Evolutionary conservation across 2,888 invertebrate genomes (phyloP), one percentile per base, ranked within the genome.

Genomic region (Fragum sueziense): DNA sequence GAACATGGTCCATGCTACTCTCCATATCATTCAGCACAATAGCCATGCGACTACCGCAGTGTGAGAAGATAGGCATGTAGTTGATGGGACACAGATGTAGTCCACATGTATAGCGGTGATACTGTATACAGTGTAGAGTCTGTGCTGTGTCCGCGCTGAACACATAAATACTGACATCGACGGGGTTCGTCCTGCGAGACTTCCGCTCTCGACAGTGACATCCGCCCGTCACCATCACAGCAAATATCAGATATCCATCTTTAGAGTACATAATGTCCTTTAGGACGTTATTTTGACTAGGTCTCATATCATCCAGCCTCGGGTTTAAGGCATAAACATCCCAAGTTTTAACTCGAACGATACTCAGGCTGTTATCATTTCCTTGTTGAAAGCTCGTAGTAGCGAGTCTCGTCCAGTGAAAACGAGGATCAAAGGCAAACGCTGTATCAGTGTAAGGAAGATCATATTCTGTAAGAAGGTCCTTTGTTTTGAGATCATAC

Each of bases 401-500:
- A 14, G 92, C 92, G 27, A 92, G 74, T 14, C 91, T 88, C 4
- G 88, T 89, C 76, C 90, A 89, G 62, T 88, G 87, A 79, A 91
- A 92, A 4, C 92, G 82, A 14, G 93, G 93, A 78, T 93, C 93
- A 80, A 93, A 93, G 62, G 89, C 89, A 86, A 93, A 93, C 57
- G 91, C 90, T 68, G 89, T 88, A 72, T 88, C 88, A 33, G 86
- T 84, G 75, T 87, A 90, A 25, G 90, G 86, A 61, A 91, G 84
- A 29, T 85, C 85, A 11, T 90, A 84, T 73, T 92, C 91, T 22
- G 88, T 83, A 9, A 92, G 71, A 62, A 91, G 74, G 69, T 88
- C 80, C 61, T 89, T 88, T 6, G 88, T 88, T 74, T 88, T 87
- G 57, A 92, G 85, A 76, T 90, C 89, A 85, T 91, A 93, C 52